phyloP scores from a whole-genome alignment of 2,113 vertebrate genomes.

The Delphinus delphis region DNA sequence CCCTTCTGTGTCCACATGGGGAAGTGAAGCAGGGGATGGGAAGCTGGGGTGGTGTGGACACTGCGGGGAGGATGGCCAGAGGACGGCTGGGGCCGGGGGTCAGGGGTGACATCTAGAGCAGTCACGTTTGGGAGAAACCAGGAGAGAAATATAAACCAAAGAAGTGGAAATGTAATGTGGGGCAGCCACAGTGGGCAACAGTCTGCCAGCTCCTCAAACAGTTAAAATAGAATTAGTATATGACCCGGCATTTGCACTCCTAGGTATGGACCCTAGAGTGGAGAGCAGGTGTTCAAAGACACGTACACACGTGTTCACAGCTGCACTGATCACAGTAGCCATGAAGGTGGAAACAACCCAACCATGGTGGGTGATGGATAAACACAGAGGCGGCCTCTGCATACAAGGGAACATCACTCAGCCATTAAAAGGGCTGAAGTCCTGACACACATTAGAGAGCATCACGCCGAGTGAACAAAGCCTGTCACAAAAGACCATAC shows the following conservation, averaged over 20 bases:
- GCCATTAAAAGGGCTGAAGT: not conserved
- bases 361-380: not conserved
- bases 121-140: not conserved
- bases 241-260: not conserved
- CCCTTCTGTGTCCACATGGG: too few relatives aligned
- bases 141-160: not conserved
- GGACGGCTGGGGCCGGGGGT: not conserved
- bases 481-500: not conserved
- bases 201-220: too few relatives aligned
- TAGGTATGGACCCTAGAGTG: not conserved
- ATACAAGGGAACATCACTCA: rapidly evolving
- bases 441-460: rapidly evolving
- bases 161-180: too few relatives aligned
- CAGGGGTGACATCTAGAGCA: not conserved
- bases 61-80: not conserved
- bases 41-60: not conserved
- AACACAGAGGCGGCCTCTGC: too few relatives aligned
- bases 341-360: not conserved
- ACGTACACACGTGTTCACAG: not conserved
- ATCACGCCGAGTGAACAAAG: rapidly evolving
- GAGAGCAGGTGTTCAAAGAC: not conserved
- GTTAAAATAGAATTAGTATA: rapidly evolving
- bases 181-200: not conserved
- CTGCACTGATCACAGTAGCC: not conserved
- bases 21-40: not conserved